Evolutionary conservation across 2,113 vertebrate species (phyloP), one percentile per base, ranked within the genome.

Genomic region (Lucifuga dentata): DNA sequence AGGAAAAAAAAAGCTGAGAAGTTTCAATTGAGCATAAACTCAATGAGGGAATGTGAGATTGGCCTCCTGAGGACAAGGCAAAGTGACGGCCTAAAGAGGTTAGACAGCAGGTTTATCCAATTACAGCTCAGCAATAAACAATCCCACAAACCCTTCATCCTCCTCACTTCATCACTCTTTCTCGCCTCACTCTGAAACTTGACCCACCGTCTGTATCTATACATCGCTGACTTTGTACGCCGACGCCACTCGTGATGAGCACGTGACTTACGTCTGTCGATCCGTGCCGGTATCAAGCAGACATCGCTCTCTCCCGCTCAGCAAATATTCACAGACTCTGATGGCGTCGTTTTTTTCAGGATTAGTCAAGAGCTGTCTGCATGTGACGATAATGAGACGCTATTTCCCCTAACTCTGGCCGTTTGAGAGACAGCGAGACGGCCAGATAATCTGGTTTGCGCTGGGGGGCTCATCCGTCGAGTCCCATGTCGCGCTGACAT

Each of bases 1-100:
- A 29, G 44, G 21, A 11, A 11, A 32, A 55, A 51, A 50, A 62
- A 79, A 78, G 38, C 43, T 74, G 81, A 80, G 83, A 83, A 78
- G 80, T 87, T 91, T 90, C 88, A 88, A 82, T 83, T 83, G 79
- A 76, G 70, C 59, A 21, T 50, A 88, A 91, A 91, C 85, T 85
- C 73, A 86, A 89, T 88, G 83, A 88, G 83, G 48, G 69, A 65
- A 38, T 68, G 43, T 45, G 72, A 76, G 81, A 90, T 89, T 84
- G 81, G 62, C 61, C 85, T 87, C 77, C 9, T 67, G 87, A 88
- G 87, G 76, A 78, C 81, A 82, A 88, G 72, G 76, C 76, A 71
- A 91, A 89, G 87, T 89, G 90, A 89, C 90, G 90, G 68, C 78
- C 78, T 91, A 90, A 90, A 85, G 74, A 83, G 81, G 89, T 90